phyloP scores from a whole-genome alignment of 2,797 vertebrate species.

The Epinephelus coioides region DNA sequence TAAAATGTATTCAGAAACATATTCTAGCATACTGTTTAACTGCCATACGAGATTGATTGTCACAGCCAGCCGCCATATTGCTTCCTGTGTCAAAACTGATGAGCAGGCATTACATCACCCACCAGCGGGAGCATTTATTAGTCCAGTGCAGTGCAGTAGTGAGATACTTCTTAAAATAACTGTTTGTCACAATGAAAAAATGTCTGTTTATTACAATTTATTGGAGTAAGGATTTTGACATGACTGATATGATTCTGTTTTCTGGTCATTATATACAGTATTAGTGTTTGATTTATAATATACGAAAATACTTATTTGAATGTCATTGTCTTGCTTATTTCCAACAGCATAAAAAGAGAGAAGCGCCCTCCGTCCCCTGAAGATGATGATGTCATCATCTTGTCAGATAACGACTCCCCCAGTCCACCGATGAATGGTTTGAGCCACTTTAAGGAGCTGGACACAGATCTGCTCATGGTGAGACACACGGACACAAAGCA shows the following conservation, averaged over 20 bases:
- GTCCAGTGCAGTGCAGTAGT: too few relatives aligned
- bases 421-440: constrained; percentile 93
- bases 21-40: too few relatives aligned
- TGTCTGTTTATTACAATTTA: background rate
- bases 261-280: background rate
- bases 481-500: constrained; percentile 55
- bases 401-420: constrained; percentile 93
- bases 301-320: constrained; percentile 17
- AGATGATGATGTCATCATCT: constrained; percentile 90
- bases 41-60: too few relatives aligned
- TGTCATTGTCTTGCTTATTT: background rate
- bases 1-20: too few relatives aligned
- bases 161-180: too few relatives aligned
- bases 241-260: background rate
- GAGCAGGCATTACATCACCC: too few relatives aligned
- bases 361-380: constrained; percentile 90
- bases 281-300: background rate
- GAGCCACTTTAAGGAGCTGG: constrained; percentile 88
- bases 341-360: constrained; percentile 88
- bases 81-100: too few relatives aligned
- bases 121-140: too few relatives aligned
- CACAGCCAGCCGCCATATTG: too few relatives aligned
- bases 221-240: background rate
- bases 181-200: background rate
- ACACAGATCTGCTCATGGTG: constrained; percentile 92